These are phyloP conservation scores for Thomomys bottae DNA, from an alignment of 2,113 vertebrate species.

Conservation along the genomic window DNA sequence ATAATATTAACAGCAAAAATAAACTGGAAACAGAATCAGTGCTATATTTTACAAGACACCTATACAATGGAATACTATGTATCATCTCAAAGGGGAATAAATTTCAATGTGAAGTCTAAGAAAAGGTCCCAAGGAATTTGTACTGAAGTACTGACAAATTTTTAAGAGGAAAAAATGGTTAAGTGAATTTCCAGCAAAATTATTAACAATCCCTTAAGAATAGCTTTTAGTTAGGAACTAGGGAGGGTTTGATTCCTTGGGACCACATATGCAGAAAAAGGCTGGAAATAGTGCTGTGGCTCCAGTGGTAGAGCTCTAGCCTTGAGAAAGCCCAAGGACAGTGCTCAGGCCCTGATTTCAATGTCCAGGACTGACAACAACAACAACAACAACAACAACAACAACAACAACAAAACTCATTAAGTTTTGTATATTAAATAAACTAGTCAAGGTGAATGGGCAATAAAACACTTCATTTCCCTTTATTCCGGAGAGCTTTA, in stretches of 20 bases:
- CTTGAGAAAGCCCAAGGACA: no score
- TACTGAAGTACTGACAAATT: not conserved
- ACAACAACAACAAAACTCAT: not conserved
- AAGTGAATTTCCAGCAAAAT: constrained; percentile 14
- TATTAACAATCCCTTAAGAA: not conserved
- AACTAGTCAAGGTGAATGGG: not conserved
- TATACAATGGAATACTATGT: not conserved
- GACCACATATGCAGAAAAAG: no score
- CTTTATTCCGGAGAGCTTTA: not conserved
- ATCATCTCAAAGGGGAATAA: not conserved
- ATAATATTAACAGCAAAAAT: constrained; percentile 5
- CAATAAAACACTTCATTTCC: not conserved
- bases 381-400: not conserved
- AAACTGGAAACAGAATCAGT: constrained; percentile 16
- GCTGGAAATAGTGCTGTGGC: no score
- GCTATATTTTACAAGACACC: not conserved
- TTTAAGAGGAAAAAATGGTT: not conserved
- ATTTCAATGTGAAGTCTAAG: constrained; percentile 34
- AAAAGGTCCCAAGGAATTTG: not conserved
- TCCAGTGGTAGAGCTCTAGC: no score
- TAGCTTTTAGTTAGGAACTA: not conserved
- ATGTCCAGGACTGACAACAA: no score
- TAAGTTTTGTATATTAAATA: constrained; percentile 36
- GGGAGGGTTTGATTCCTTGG: no score
- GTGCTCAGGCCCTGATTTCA: no score